Evolutionary conservation across 2,888 invertebrate species (phyloP).

Genomic region (Phasia obesa): DNA sequence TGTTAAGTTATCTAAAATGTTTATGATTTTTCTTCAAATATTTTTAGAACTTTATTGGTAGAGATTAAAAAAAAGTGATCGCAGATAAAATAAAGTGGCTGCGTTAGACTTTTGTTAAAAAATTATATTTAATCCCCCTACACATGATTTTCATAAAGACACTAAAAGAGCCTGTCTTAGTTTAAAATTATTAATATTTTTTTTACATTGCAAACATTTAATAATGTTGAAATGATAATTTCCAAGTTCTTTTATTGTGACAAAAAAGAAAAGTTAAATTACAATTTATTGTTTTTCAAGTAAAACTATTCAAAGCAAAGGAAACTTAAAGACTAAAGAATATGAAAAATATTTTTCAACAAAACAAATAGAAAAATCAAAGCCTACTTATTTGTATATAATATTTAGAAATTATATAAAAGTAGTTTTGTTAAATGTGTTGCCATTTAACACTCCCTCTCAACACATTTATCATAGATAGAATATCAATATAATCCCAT

Average conservation of each 20-base stretch:
- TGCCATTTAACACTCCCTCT: too few relatives aligned
- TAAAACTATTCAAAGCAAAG: conserved; percentile 35
- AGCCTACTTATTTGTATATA: too few relatives aligned
- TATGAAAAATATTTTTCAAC: conserved; percentile 14
- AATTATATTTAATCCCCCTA: not conserved
- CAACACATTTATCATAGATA: too few relatives aligned
- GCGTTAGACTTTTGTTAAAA: not conserved
- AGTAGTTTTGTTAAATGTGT: too few relatives aligned
- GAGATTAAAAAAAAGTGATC: not conserved
- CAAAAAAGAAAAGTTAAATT: conserved; percentile 41
- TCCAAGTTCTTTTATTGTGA: conserved; percentile 62
- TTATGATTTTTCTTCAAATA: not conserved
- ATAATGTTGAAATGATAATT: conserved; percentile 49
- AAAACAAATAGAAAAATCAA: not conserved
- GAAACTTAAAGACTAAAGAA: conserved; percentile 32
- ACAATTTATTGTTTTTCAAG: too few relatives aligned
- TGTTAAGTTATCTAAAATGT: not conserved
- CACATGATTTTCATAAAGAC: not conserved
- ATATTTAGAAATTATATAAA: too few relatives aligned
- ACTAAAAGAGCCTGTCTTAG: not conserved
- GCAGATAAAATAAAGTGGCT: conserved; percentile 11
- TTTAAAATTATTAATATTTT: conserved; percentile 25
- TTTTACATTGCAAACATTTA: conserved; percentile 30
- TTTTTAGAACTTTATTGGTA: conserved; percentile 1
- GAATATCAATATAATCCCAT: too few relatives aligned